A percentile compares a stretch with the other conserved stretches of the same genome.
phyloP scores from a whole-genome alignment of 2,797 vertebrate species.

The Oceanodroma leucorhoa region DNA sequence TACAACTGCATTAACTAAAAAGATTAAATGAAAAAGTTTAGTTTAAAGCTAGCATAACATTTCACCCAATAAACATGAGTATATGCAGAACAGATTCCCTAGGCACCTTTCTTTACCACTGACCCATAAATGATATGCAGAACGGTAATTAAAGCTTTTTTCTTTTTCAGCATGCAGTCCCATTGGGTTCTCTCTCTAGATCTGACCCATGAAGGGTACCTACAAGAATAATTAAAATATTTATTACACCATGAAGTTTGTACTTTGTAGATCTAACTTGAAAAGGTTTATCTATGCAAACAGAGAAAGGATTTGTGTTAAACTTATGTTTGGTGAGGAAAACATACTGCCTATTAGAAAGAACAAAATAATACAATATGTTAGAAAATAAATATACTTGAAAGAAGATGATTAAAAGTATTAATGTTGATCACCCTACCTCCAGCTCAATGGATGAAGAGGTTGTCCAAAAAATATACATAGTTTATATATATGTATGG shows the following conservation, averaged over 20 bases:
- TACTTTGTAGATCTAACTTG: neutral
- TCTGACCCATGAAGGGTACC: neutral
- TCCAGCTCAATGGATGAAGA: neutral
- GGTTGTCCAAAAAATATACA: neutral
- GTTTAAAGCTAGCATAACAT: neutral
- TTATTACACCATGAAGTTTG: neutral
- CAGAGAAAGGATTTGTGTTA: neutral
- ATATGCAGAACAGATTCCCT: neutral
- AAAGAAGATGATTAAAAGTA: neutral
- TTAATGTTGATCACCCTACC: neutral
- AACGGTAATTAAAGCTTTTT: slow-evolving; percentile 28
- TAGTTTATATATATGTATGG: neutral
- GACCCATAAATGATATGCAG: slow-evolving; percentile 28
- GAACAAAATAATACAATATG: rapidly evolving
- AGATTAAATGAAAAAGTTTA: neutral
- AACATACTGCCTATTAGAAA: neutral
- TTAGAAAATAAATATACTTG: neutral
- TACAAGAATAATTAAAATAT: slow-evolving; percentile 20
- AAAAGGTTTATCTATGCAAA: neutral
- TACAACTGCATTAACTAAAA: neutral
- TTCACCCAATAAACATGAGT: neutral
- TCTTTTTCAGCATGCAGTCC: neutral
- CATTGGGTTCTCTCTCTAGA: neutral
- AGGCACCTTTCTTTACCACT: neutral
- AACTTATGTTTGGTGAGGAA: neutral